These are phyloP conservation scores for Phaedon cochleariae DNA, from an alignment of 2,888 invertebrate species.

Conservation along the genomic window DNA sequence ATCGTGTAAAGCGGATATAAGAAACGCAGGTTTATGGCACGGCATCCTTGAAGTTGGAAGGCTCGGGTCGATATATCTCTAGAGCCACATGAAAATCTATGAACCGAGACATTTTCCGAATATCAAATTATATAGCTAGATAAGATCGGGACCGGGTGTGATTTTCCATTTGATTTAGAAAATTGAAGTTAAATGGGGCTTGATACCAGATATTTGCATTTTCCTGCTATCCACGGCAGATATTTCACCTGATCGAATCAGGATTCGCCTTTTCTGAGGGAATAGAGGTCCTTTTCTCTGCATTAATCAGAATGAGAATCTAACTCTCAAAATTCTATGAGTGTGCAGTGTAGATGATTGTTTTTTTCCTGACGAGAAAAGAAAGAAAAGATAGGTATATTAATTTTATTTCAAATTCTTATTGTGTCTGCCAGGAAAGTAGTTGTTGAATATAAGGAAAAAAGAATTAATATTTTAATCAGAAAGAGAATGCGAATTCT, in stretches of 20 bases:
- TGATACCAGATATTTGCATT: not conserved
- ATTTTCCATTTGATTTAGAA: not conserved
- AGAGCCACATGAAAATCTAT: constrained; percentile 16
- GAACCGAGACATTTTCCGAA: constrained; percentile 11
- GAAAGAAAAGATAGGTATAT: no score
- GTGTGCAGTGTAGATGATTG: no score
- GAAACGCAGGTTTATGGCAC: not conserved
- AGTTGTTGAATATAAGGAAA: no score
- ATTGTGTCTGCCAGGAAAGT: no score
- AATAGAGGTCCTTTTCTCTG: not conserved
- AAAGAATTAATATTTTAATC: no score
- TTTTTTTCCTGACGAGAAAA: no score
- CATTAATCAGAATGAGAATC: not conserved
- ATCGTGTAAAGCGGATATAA: not conserved
- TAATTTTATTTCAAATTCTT: no score
- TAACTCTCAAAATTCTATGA: no score
- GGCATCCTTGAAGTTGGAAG: not conserved
- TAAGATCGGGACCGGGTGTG: not conserved
- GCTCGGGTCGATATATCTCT: not conserved
- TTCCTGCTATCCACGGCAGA: not conserved
- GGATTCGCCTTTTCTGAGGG: not conserved
- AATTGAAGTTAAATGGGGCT: constrained; percentile 1
- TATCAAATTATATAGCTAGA: not conserved
- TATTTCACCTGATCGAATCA: not conserved
- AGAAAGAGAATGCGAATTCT: no score